A percentile compares a stretch with the other conserved stretches of the same genome.
phyloP scores from a whole-genome alignment of 2,797 vertebrate species.

The Bradypus variegatus region DNA sequence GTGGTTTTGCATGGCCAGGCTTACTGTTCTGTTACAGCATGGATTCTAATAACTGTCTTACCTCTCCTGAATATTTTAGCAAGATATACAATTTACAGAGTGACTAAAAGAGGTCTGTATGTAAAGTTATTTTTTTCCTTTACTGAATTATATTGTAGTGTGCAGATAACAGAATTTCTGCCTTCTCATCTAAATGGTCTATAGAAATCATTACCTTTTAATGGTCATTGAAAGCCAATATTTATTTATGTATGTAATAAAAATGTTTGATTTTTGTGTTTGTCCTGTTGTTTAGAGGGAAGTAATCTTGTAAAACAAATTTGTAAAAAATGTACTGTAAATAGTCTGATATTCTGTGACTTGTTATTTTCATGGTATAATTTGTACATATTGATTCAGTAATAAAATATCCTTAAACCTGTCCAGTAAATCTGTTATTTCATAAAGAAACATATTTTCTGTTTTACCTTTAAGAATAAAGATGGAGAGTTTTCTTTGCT shows the following conservation, averaged over 20 bases:
- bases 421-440: background rate
- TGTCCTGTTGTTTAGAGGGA: slow-evolving; percentile 76
- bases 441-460: background rate
- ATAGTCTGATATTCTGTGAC: slow-evolving; percentile 84
- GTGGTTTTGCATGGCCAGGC: slow-evolving; percentile 84
- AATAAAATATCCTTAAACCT: slow-evolving; percentile 86
- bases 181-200: slow-evolving; percentile 76
- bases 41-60: slow-evolving; percentile 78
- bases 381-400: slow-evolving; percentile 91
- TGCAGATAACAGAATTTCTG: slow-evolving; percentile 77
- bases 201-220: slow-evolving; percentile 82
- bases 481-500: background rate
- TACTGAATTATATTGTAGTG: slow-evolving; percentile 81
- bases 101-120: slow-evolving; percentile 83
- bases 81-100: slow-evolving; percentile 80
- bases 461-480: background rate
- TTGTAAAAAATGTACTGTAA: slow-evolving; percentile 93
- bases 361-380: slow-evolving; percentile 86
- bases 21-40: slow-evolving; percentile 80
- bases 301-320: slow-evolving; percentile 83
- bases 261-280: slow-evolving; percentile 77
- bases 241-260: slow-evolving; percentile 96
- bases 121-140: slow-evolving; percentile 74
- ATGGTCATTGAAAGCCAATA: slow-evolving; percentile 86
- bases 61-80: slow-evolving; percentile 82